Evolutionary conservation across 37 sponge, comb jelly and placozoan genomes (phyloP).

Genomic region (Axinella damicornis): DNA sequence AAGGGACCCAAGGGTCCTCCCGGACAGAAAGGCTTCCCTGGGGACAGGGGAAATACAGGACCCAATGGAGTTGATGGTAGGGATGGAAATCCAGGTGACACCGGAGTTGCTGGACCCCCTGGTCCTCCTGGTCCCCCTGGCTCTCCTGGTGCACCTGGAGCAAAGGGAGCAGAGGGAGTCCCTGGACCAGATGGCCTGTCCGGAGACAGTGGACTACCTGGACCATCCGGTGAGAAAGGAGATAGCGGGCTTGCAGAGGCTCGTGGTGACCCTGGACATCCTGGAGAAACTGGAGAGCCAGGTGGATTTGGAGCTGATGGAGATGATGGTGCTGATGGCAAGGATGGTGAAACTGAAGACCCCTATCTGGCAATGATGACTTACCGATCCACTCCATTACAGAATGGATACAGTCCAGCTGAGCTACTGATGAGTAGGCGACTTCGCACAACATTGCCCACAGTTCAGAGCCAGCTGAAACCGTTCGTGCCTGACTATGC

Average conservation of each 20-base stretch:
- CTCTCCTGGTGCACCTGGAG: constrained; percentile 52
- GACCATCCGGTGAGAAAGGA: constrained; percentile 15
- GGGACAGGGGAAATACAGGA: constrained; percentile 56
- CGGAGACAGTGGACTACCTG: constrained; percentile 38
- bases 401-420: no score
- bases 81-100: constrained; percentile 68
- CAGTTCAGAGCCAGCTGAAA: no score
- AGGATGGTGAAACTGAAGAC: constrained; percentile 30
- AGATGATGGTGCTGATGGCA: constrained; percentile 21
- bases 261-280: constrained; percentile 30
- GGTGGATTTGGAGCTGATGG: constrained; percentile 51
- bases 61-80: constrained; percentile 62
- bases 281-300: constrained; percentile 21
- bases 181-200: constrained; percentile 46
- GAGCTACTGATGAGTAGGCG: no score
- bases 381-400: no score
- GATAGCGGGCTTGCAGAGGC: not conserved
- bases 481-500: no score
- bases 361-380: no score
- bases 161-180: constrained; percentile 31
- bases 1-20: constrained; percentile 67
- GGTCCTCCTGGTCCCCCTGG: constrained; percentile 50
- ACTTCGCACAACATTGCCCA: no score
- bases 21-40: constrained; percentile 49
- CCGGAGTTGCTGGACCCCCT: constrained; percentile 51